Conservation (phyloP, 2,797 vertebrate genomes). For the Lutra lutra region DNA sequence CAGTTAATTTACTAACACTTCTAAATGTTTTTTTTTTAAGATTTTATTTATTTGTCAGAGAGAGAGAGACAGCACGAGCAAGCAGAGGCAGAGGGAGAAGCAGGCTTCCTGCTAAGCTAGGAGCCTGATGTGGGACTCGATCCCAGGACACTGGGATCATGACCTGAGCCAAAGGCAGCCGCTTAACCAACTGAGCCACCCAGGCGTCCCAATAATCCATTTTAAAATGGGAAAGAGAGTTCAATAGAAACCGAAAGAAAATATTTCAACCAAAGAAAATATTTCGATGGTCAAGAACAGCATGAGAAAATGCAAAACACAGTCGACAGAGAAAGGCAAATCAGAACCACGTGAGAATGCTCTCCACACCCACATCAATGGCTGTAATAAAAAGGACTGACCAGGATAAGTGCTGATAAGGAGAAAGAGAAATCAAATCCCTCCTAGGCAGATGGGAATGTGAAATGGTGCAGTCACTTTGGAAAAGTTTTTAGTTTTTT, state of each 20-base stretch:
- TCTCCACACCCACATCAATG: conserved; percentile 20
- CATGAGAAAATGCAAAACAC: background rate
- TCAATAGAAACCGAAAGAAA: background rate
- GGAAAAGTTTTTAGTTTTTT: conserved; percentile 18
- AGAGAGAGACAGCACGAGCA: no score
- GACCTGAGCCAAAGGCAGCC: no score
- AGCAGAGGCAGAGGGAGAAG: no score
- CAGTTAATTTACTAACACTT: no score
- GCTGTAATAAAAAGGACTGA: conserved; percentile 20
- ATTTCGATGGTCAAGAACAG: conserved; percentile 28
- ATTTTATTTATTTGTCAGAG: no score
- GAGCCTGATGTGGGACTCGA: no score
- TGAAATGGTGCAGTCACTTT: conserved; percentile 32
- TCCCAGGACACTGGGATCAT: no score
- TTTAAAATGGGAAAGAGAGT: conserved; percentile 31
- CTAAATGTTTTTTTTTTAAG: no score
- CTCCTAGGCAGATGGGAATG: background rate
- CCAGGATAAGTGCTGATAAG: background rate
- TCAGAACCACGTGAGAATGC: conserved; percentile 9
- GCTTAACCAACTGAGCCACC: no score
- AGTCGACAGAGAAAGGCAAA: conserved; percentile 55
- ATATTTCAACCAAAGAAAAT: conserved; percentile 46
- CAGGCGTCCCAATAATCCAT: background rate
- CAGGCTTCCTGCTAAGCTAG: no score
- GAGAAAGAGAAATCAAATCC: conserved; percentile 41